These are phyloP conservation scores for Nothobranchius furzeri DNA, from an alignment of 2,113 vertebrate species.

Conservation along the genomic window DNA sequence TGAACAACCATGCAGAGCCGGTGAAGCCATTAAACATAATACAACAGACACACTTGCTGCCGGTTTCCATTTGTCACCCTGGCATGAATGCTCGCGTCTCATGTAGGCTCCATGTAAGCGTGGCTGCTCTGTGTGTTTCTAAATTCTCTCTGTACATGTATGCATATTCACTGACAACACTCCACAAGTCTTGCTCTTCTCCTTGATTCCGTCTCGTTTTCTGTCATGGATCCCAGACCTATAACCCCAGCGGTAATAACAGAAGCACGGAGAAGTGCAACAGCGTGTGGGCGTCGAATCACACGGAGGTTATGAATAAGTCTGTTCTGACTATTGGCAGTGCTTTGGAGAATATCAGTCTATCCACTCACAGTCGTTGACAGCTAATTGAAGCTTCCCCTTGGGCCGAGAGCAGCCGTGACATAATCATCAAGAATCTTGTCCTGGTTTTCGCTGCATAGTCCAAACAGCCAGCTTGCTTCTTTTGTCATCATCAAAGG, in stretches of 20 bases:
- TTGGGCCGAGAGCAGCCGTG: constrained; percentile 80
- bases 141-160: constrained; percentile 1
- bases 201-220: constrained; percentile 51
- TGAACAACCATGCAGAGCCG: constrained; percentile 63
- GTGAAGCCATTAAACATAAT: constrained; percentile 74
- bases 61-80: constrained; percentile 72
- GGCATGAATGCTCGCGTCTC: constrained; percentile 52
- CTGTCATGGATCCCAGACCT: constrained; percentile 59
- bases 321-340: constrained; percentile 46
- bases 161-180: constrained; percentile 43
- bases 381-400: constrained; percentile 75
- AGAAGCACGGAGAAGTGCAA: constrained; percentile 64
- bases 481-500: constrained; percentile 80
- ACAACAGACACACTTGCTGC: constrained; percentile 75
- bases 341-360: constrained; percentile 64
- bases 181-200: constrained; percentile 22
- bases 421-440: constrained; percentile 86
- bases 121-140: constrained; percentile 13
- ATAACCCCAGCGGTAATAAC: constrained; percentile 67
- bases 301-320: constrained; percentile 67
- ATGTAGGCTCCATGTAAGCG: constrained; percentile 34
- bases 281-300: constrained; percentile 73
- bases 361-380: constrained; percentile 51
- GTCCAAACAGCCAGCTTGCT: constrained; percentile 60
- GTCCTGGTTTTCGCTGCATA: constrained; percentile 60